These are phyloP conservation scores for Lethrus apterus DNA, from an alignment of 1,140 invertebrate species.

Conservation along the genomic window DNA sequence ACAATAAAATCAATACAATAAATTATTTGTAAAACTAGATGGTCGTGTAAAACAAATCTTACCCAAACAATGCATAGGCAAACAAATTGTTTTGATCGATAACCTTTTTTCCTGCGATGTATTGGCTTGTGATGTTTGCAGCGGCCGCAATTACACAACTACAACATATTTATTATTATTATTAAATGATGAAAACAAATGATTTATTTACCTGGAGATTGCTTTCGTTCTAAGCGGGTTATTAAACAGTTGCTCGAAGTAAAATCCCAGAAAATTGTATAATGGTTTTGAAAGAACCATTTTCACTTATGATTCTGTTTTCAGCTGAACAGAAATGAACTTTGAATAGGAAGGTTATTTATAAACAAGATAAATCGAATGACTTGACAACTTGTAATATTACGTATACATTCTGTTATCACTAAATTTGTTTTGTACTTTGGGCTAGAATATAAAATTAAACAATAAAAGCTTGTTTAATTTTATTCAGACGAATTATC, in stretches of 20 bases:
- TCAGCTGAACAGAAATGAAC: too few species aligned
- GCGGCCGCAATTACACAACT: constrained; percentile 55
- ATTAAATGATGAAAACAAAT: constrained; percentile 11
- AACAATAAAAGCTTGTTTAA: too few species aligned
- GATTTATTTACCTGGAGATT: constrained; percentile 56
- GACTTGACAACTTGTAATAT: too few species aligned
- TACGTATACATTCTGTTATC: too few species aligned
- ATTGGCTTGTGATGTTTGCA: constrained; percentile 59
- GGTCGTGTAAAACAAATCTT: constrained; percentile 27
- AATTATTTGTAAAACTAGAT: constrained; percentile 17
- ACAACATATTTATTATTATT: constrained; percentile 28
- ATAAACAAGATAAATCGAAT: too few species aligned
- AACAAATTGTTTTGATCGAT: constrained; percentile 56
- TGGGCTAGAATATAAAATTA: too few species aligned
- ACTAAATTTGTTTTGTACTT: too few species aligned
- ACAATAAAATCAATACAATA: constrained; percentile 2
- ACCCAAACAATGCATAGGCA: constrained; percentile 66
- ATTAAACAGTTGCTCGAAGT: constrained; percentile 61
- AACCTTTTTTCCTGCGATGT: constrained; percentile 49
- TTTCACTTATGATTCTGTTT: too few species aligned
- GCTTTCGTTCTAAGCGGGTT: constrained; percentile 65
- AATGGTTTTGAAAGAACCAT: constrained; percentile 67
- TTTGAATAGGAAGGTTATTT: too few species aligned
- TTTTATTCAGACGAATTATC: too few species aligned
- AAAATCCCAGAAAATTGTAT: constrained; percentile 54